Evolutionary conservation across 2,888 invertebrate genomes (phyloP).

Genomic region (Sisyra terminalis): DNA sequence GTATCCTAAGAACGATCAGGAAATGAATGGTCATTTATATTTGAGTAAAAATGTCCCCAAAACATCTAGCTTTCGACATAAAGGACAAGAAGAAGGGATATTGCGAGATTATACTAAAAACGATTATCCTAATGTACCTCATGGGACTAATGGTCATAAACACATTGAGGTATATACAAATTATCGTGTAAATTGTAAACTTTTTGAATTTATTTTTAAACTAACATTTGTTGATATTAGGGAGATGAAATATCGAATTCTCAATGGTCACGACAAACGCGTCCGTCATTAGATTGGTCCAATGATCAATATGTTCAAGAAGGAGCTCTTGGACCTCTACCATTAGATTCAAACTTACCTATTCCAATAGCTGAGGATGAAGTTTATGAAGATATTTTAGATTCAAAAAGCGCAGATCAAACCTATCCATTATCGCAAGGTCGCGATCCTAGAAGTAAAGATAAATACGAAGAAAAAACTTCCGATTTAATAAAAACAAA

Average conservation of each 20-base stretch:
- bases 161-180: slow-evolving; percentile 1
- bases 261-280: slow-evolving; percentile 1
- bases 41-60: slow-evolving; percentile 14
- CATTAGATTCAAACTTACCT: slow-evolving; percentile 2
- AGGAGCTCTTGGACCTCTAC: background rate
- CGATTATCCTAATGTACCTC: slow-evolving; percentile 5
- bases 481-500: background rate
- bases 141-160: slow-evolving; percentile 6
- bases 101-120: slow-evolving; percentile 18
- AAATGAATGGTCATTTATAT: background rate
- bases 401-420: slow-evolving; percentile 15
- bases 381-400: slow-evolving; percentile 13
- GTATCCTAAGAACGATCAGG: background rate
- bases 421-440: slow-evolving; percentile 16
- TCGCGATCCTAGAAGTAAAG: slow-evolving; percentile 24
- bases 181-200: background rate
- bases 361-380: slow-evolving; percentile 10
- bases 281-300: background rate
- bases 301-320: slow-evolving; percentile 6
- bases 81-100: slow-evolving; percentile 19
- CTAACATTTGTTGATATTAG: background rate
- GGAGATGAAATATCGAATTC: slow-evolving; percentile 3
- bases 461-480: slow-evolving; percentile 5
- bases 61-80: slow-evolving; percentile 22
- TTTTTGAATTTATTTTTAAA: background rate